These are phyloP conservation scores for Spheniscus humboldti DNA, from an alignment of 2,797 vertebrate genomes.

Conservation along the genomic window DNA sequence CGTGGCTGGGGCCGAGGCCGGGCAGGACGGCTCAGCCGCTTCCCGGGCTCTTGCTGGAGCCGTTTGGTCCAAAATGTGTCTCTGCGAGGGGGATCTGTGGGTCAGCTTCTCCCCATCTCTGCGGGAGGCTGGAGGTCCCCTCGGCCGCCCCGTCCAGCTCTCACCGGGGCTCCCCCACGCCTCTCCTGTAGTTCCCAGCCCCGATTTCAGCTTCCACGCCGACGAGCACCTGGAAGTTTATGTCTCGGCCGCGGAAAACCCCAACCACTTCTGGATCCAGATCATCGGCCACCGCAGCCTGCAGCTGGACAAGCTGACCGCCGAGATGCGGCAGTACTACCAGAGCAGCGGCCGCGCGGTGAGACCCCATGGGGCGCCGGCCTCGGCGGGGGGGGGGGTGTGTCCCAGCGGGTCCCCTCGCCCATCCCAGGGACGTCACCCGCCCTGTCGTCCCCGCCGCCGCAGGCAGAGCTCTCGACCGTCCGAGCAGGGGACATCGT, in stretches of 20 bases:
- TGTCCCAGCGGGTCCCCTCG: not conserved
- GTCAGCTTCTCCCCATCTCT: not conserved
- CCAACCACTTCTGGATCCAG: constrained; percentile 93
- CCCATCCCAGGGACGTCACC: not conserved
- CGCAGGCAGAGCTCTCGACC: constrained; percentile 73
- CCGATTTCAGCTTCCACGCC: constrained; percentile 86
- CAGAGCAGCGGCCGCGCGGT: constrained; percentile 60
- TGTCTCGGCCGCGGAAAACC: constrained; percentile 85
- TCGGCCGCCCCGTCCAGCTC: rapidly evolving
- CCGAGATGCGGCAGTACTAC: constrained; percentile 87
- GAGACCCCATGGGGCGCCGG: not conserved
- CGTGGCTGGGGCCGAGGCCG: not conserved
- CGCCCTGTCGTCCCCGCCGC: not conserved
- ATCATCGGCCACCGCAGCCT: constrained; percentile 85
- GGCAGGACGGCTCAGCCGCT: not conserved
- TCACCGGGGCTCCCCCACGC: not conserved
- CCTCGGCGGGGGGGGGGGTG: too few species aligned
- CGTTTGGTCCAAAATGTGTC: not conserved
- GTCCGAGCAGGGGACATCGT: constrained; percentile 84
- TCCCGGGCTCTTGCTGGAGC: not conserved
- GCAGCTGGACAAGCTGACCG: constrained; percentile 85
- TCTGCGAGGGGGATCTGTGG: rapidly evolving
- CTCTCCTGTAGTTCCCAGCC: constrained; percentile 81
- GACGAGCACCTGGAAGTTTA: constrained; percentile 90
- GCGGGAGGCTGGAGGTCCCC: not conserved